phyloP scores from a whole-genome alignment of 2,113 vertebrate species.

The Mesocricetus auratus region DNA sequence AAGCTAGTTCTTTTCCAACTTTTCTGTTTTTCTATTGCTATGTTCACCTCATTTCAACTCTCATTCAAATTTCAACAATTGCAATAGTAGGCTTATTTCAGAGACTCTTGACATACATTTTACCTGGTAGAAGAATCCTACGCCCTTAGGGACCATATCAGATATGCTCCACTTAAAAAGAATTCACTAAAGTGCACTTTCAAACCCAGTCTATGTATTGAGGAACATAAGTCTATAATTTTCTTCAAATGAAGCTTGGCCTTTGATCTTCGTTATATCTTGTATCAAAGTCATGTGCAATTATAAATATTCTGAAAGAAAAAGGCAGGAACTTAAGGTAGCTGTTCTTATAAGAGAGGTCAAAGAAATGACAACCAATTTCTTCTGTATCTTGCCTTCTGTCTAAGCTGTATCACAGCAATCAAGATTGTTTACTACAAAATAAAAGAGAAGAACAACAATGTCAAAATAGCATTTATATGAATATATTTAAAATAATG shows the following conservation, averaged over 20 bases:
- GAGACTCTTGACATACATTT: slow-evolving; percentile 72
- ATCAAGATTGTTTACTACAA: background rate
- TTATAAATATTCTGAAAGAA: slow-evolving; percentile 68
- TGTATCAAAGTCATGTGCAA: slow-evolving; percentile 62
- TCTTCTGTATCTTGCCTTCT: background rate
- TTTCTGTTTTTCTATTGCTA: slow-evolving; percentile 59
- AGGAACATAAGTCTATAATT: slow-evolving; percentile 55
- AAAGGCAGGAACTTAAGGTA: slow-evolving; percentile 43
- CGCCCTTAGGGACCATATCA: slow-evolving; percentile 69
- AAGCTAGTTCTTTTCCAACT: slow-evolving; percentile 53
- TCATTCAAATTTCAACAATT: slow-evolving; percentile 79
- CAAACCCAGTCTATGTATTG: slow-evolving; percentile 63
- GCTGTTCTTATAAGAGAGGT: slow-evolving; percentile 41
- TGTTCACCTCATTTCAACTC: slow-evolving; percentile 77
- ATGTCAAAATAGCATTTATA: background rate
- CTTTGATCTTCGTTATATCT: slow-evolving; percentile 68
- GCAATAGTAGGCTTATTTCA: slow-evolving; percentile 70
- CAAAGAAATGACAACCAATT: slow-evolving; percentile 18
- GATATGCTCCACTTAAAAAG: slow-evolving; percentile 78
- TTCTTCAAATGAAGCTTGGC: slow-evolving; percentile 69
- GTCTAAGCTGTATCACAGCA: background rate
- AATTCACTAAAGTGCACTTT: slow-evolving; percentile 78
- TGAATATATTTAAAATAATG: background rate
- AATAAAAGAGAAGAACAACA: background rate
- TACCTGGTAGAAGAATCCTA: slow-evolving; percentile 69